Percentiles rank a stretch among this genome's conserved stretches.
Conservation (phyloP, 2,113 vertebrate genomes). For the Rhabdomys dilectus region DNA sequence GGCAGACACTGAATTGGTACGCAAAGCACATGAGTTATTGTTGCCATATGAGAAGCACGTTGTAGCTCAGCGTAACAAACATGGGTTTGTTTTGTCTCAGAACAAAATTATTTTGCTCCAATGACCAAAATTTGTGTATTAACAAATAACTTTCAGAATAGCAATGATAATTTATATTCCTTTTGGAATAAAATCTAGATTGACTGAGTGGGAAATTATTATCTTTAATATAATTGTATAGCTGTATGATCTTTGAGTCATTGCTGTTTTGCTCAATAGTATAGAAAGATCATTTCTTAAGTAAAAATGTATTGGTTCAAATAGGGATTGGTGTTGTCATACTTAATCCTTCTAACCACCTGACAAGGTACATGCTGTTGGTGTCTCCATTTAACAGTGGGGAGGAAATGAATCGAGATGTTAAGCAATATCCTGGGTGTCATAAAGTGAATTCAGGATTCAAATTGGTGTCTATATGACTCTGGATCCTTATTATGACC, state of each 20-base stretch:
- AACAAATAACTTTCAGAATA: slow-evolving; percentile 24
- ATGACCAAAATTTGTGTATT: slow-evolving; percentile 39
- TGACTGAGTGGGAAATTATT: background rate
- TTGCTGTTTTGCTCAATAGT: slow-evolving; percentile 36
- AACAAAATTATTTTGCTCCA: background rate
- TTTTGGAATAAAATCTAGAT: slow-evolving; percentile 23
- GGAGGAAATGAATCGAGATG: background rate
- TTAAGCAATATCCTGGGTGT: background rate
- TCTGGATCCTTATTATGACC: background rate
- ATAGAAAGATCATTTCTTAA: slow-evolving; percentile 31
- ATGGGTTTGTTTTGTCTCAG: background rate
- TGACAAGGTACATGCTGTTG: background rate
- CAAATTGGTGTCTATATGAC: background rate
- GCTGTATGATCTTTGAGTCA: background rate
- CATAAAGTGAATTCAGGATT: background rate
- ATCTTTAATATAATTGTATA: background rate
- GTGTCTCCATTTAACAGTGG: background rate
- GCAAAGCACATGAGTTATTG: background rate
- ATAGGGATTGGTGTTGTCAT: background rate
- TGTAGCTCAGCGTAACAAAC: background rate
- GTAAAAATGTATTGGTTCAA: background rate
- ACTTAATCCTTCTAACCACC: background rate
- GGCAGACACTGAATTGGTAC: background rate
- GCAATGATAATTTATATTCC: slow-evolving; percentile 13
- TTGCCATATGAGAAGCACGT: background rate